Evolutionary conservation across 2,888 invertebrate genomes (phyloP).

Genomic region (Rhynchonema sp.): DNA sequence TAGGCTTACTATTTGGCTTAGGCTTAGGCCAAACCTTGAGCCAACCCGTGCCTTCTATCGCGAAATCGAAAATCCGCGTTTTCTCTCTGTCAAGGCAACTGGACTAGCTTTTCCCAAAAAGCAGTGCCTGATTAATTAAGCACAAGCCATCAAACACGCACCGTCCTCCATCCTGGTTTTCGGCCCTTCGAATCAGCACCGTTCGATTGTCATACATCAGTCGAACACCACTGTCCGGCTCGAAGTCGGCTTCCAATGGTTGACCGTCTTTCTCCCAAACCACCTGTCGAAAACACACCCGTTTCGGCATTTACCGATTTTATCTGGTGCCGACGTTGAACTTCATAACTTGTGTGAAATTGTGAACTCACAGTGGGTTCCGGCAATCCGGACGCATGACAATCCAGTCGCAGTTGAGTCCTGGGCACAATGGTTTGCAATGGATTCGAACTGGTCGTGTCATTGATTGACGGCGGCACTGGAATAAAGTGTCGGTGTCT

Average conservation of each 20-base stretch:
- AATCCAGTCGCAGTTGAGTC: slow-evolving; percentile 27
- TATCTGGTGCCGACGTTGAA: no score
- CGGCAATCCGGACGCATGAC: slow-evolving; percentile 31
- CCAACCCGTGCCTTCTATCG: no score
- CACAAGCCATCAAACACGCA: no score
- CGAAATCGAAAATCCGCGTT: no score
- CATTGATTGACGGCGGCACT: slow-evolving; percentile 19
- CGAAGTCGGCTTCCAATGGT: slow-evolving; percentile 3
- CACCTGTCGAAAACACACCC: slow-evolving; percentile 1
- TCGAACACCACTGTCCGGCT: not conserved
- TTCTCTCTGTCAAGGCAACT: no score
- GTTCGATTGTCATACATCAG: slow-evolving; percentile 10
- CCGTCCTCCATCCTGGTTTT: slow-evolving; percentile 8
- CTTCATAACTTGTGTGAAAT: no score
- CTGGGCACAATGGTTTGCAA: slow-evolving; percentile 14
- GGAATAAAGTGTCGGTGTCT: no score
- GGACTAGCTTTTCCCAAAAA: no score
- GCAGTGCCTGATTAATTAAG: no score
- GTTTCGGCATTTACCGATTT: not conserved
- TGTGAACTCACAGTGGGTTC: slow-evolving; percentile 20
- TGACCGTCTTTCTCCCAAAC: slow-evolving; percentile 8
- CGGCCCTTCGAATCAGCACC: slow-evolving; percentile 6
- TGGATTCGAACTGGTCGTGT: slow-evolving; percentile 14
- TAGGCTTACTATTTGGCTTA: no score
- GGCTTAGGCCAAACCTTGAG: no score